Base-by-base conservation (phyloP, 2,888 invertebrate genomes). In the Pediacus dermestoides region DNA sequence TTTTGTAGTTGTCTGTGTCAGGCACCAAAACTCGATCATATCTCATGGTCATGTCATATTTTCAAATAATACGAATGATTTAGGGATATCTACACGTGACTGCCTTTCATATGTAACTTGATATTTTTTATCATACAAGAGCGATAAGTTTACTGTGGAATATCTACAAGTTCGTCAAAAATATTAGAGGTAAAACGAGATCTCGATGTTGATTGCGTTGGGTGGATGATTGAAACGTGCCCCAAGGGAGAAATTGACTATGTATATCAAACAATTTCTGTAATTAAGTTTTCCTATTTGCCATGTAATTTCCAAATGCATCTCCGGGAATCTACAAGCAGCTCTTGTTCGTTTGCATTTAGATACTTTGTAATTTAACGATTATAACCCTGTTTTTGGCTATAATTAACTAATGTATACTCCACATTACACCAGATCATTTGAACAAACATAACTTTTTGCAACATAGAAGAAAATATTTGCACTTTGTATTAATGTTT, bases 1-100 rank as follows among this genome's bases (percentile, higher is more conserved):
- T 43, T 39, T 40, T 35, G 42, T 23, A 35, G 46, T 46, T 44
- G 43, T 33, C 37, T 46, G 46, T 46, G 46, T 49, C 49, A 49
- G 49, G 46, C 42, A 46, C 46, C 42, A 39, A 39, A 48, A 46
- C 34, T 44, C 35, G 42, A 44, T 42, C 48, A 31, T 46, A 46
- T 49, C 46, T 46, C 44, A 49, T 39, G 41, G 40, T 27, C 45
- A 42, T 40, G 48, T 48, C 48, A 45, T 48, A 45, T 48, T 48
- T 45, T 37, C 45, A 48, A 48, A 48, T 43, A 48, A 48, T 48
- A 45, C 43, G 42, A 44, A 42, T 44, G 44, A 48, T 48, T 48
- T 48, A 44, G 41, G n/a, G n/a, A n/a, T n/a, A n/a, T n/a, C n/a
- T n/a, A n/a, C n/a, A n/a, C n/a, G n/a, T n/a, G n/a, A n/a, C n/a